phyloP scores from a whole-genome alignment of 2,888 invertebrate species.

The Caenorhabditis panamensis region DNA sequence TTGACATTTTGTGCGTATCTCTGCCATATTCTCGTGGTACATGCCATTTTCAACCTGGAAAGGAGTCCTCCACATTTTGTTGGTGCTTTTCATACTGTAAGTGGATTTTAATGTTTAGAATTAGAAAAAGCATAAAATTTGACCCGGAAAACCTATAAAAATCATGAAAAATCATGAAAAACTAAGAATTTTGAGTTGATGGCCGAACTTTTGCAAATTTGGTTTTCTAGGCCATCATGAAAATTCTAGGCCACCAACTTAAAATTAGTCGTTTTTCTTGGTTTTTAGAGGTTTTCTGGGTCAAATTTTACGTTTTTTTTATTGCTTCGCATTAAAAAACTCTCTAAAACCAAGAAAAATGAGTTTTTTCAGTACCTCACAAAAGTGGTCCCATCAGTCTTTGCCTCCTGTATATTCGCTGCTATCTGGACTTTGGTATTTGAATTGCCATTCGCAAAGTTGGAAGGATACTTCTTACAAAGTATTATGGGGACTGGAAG shows the following conservation, averaged over 20 bases:
- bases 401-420: constrained; percentile 40
- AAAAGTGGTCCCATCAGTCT: constrained; percentile 42
- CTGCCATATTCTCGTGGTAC: constrained; percentile 44
- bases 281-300: neutral
- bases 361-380: constrained; percentile 32
- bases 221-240: too few relatives aligned
- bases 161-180: neutral
- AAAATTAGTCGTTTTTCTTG: neutral
- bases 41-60: constrained; percentile 42
- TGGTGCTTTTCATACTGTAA: constrained; percentile 51
- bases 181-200: neutral
- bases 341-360: neutral
- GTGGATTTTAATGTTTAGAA: neutral
- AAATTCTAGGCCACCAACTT: neutral
- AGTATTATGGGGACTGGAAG: constrained; percentile 2
- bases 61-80: constrained; percentile 40
- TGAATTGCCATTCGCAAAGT: constrained; percentile 42
- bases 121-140: neutral
- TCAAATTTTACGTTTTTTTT: constrained; percentile 3
- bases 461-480: constrained; percentile 22
- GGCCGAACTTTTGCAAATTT: neutral
- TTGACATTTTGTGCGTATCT: constrained; percentile 54
- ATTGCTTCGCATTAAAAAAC: neutral
- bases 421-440: constrained; percentile 39
- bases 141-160: neutral